Base-by-base conservation (phyloP, 2,113 vertebrate genomes). In the Choloepus hoffmanni region DNA sequence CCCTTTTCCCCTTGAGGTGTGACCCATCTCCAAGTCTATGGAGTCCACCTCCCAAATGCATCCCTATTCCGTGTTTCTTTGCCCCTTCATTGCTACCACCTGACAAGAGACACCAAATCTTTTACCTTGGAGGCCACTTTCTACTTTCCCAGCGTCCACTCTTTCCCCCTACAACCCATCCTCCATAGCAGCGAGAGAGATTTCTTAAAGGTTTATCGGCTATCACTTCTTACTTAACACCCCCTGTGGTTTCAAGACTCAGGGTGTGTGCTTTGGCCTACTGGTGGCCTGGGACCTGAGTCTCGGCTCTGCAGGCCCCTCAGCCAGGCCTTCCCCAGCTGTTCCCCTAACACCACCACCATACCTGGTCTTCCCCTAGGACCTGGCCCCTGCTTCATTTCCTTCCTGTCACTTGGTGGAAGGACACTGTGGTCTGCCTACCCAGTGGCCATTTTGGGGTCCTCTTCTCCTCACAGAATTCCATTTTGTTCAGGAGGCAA, bases 221-320 rank as follows among this genome's bases (percentile, higher is more conserved):
- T 55, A 19, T 11, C 36, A 43, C 10, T 58, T 43, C 19, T 36
- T 33, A 21, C 48, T 53, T 40, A 19, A 60, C 14, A 5, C 5
- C 23, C 30, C 48, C 3, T 7, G 26, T 4, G 7, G 13, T 45
- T 36, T 79, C 50, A 87, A 0, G 2, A 1, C 3, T 58, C 24
- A 26, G 30, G 19, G n/a, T 24, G 6, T 33, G 36, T 0, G 0
- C 40, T 45, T 28, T 0, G 48, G 30, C 18, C 1, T 0, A 2
- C 68, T 26, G 4, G 1, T 1, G 2, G 53, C 50, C 83, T 13
- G 4, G 89, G 50, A 30, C 8, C 15, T 18, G 43, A 21, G 21
- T 40, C 48, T 55, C 1, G 0, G 45, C 40, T 43, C 70, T 4
- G 40, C 62, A 24, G 40, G 30, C 24, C 36, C 43, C 55, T 74